Evolutionary conservation across 2,113 vertebrate species (phyloP).

Genomic region (Xiphorhynchus elegans): DNA sequence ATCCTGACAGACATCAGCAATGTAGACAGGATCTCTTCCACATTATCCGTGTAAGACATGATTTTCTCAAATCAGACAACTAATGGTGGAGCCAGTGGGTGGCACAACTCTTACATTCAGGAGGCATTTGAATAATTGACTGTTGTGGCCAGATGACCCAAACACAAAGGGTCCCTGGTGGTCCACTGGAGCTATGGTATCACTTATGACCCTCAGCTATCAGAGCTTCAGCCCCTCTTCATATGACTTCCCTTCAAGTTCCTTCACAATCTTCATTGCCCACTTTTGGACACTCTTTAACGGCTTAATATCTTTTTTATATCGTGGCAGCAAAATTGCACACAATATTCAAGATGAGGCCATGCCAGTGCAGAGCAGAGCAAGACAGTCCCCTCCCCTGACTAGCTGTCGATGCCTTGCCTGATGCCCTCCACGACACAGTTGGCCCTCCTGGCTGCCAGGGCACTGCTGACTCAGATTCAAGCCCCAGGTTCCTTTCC

Average conservation of each 20-base stretch:
- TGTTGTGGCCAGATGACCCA: neutral
- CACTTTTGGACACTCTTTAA: neutral
- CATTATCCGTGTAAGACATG: no score
- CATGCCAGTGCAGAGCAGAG: neutral
- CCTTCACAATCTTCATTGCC: neutral
- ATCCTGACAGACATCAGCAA: neutral
- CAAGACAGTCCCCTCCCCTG: neutral
- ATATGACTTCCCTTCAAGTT: neutral
- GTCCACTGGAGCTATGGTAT: neutral
- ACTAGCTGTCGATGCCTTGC: neutral
- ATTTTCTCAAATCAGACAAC: neutral
- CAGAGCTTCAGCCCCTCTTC: neutral
- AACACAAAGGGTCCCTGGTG: neutral
- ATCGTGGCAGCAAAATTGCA: neutral
- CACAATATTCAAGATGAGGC: neutral
- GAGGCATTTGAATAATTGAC: neutral
- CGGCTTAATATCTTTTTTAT: neutral
- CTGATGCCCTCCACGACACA: neutral
- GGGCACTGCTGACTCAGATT: neutral
- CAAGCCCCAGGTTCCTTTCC: neutral
- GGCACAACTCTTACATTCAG: neutral
- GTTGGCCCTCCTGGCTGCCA: neutral
- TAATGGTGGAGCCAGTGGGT: neutral
- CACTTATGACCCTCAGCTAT: neutral
- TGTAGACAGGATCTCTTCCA: neutral